A percentile compares a stretch with the other conserved stretches of the same genome.
These are phyloP conservation scores for Rhinella marina DNA, from an alignment of 2,797 vertebrate species.

Conservation along the genomic window DNA sequence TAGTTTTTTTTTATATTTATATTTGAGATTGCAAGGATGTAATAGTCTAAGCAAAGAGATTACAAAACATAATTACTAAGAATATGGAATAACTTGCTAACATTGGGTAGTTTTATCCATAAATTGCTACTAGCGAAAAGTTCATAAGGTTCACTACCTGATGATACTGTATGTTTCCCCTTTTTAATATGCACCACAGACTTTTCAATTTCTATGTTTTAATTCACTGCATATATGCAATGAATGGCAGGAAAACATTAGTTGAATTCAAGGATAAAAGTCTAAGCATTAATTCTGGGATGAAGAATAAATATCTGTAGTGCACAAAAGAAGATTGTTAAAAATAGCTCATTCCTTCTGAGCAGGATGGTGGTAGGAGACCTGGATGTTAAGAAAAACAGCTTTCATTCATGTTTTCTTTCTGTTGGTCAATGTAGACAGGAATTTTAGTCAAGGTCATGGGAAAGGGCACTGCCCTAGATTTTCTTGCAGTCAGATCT, in stretches of 20 bases:
- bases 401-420: constrained; percentile 66
- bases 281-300: background rate
- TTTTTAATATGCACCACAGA: background rate
- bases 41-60: background rate
- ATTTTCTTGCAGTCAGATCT: constrained; percentile 66
- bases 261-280: background rate
- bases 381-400: constrained; percentile 60
- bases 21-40: background rate
- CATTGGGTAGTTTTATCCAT: background rate
- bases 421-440: constrained; percentile 67
- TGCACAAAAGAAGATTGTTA: constrained; percentile 29
- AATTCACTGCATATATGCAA: background rate
- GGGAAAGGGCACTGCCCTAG: constrained; percentile 72
- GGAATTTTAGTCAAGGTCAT: constrained; percentile 73
- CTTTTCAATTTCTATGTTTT: background rate
- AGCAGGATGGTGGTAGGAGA: constrained; percentile 27
- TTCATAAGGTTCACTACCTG: background rate
- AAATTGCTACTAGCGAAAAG: background rate
- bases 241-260: background rate
- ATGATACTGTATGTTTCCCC: background rate
- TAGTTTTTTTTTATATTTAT: background rate
- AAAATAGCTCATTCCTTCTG: constrained; percentile 46
- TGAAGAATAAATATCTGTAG: constrained; percentile 6
- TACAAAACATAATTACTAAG: background rate
- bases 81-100: background rate